Evolutionary conservation across 2,113 vertebrate species (phyloP).

Genomic region (Jacana jacana): DNA sequence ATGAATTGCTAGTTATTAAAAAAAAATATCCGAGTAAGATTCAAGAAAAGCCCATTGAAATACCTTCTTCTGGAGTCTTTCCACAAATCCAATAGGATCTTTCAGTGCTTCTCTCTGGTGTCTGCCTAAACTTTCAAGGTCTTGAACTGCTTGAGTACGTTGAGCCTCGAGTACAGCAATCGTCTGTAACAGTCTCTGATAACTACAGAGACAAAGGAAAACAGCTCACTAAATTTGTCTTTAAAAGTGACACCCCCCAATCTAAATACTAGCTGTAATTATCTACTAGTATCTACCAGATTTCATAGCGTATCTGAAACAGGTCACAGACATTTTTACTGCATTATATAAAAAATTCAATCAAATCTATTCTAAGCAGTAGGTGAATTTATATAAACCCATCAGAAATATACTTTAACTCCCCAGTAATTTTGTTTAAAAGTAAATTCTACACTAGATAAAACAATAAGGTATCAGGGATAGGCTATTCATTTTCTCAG

Average conservation of each 20-base stretch:
- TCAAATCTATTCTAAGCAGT: background rate
- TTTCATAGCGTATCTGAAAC: slow-evolving; percentile 32
- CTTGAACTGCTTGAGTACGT: slow-evolving; percentile 94
- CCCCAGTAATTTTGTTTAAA: background rate
- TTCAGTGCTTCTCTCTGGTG: slow-evolving; percentile 91
- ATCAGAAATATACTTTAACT: background rate
- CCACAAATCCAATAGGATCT: slow-evolving; percentile 94
- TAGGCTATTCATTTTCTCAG: background rate
- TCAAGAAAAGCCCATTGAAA: slow-evolving; percentile 50
- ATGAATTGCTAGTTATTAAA: background rate
- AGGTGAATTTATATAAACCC: background rate
- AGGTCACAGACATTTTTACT: slow-evolving; percentile 66
- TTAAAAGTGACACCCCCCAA: background rate
- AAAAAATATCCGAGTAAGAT: background rate
- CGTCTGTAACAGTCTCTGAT: slow-evolving; percentile 98
- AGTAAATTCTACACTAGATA: background rate
- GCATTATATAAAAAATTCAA: slow-evolving; percentile 22
- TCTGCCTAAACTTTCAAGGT: slow-evolving; percentile 90
- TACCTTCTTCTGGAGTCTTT: slow-evolving; percentile 98
- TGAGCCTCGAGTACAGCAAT: slow-evolving; percentile 97
- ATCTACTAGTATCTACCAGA: slow-evolving; percentile 45
- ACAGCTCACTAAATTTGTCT: slow-evolving; percentile 67
- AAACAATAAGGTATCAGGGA: background rate
- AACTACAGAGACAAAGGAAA: slow-evolving; percentile 84
- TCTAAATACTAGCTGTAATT: slow-evolving; percentile 45